A percentile compares a stretch with the other conserved stretches of the same genome.
phyloP scores from a whole-genome alignment of 2,888 invertebrate species.

The Pheosia tremula region DNA sequence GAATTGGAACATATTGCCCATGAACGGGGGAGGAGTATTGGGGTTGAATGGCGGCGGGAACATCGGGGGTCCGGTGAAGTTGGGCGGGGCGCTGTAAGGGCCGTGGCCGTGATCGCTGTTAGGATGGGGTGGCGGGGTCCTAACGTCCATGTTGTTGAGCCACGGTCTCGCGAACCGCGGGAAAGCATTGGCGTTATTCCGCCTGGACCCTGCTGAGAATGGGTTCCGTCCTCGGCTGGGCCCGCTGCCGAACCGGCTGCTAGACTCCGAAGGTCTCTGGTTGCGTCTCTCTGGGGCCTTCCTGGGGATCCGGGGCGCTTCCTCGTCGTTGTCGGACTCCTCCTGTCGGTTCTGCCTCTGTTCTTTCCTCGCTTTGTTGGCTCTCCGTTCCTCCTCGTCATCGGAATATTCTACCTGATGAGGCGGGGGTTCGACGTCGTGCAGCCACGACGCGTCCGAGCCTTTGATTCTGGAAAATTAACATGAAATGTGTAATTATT shows the following conservation, averaged over 20 bases:
- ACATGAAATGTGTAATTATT: not conserved
- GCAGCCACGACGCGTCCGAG: conserved; percentile 94
- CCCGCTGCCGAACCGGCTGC: conserved; percentile 71
- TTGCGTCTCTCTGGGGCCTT: conserved; percentile 62
- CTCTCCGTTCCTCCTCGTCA: conserved; percentile 91
- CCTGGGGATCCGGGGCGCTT: conserved; percentile 57
- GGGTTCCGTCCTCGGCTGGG: conserved; percentile 68
- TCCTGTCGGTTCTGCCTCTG: conserved; percentile 53
- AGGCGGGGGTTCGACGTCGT: conserved; percentile 93
- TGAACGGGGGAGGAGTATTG: conserved; percentile 41
- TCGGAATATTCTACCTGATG: conserved; percentile 92
- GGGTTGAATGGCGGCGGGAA: conserved; percentile 52
- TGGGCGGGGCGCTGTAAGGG: conserved; percentile 48
- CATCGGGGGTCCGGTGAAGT: conserved; percentile 49
- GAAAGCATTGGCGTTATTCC: conserved; percentile 51
- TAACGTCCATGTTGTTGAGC: conserved; percentile 42
- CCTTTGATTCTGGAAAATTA: conserved; percentile 88
- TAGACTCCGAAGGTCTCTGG: conserved; percentile 73
- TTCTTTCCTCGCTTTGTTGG: conserved; percentile 66
- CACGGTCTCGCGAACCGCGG: conserved; percentile 55
- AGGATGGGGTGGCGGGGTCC: conserved; percentile 59
- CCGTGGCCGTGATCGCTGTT: conserved; percentile 29
- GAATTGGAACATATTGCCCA: conserved; percentile 57
- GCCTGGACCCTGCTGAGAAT: conserved; percentile 56
- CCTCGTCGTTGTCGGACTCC: conserved; percentile 55